Evolutionary conservation across 2,113 vertebrate species (phyloP).

Genomic region (Vicugna pacos): DNA sequence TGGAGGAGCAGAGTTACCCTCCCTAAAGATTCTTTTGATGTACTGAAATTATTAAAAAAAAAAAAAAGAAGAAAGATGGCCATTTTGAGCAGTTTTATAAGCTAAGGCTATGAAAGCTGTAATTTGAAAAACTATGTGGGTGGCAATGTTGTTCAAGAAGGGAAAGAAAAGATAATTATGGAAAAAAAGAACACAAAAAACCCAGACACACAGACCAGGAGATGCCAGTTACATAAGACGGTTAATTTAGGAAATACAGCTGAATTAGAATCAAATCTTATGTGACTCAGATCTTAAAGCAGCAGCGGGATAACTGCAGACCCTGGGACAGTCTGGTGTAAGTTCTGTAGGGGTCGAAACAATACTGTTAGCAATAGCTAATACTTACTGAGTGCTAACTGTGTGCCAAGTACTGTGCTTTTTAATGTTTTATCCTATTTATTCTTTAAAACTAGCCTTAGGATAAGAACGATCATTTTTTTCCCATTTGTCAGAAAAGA

Average conservation of each 20-base stretch:
- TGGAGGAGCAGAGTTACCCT: not conserved
- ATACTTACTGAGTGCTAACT: not conserved
- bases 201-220: conserved; percentile 31
- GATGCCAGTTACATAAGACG: conserved; percentile 69
- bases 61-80: not conserved
- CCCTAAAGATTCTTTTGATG: not conserved
- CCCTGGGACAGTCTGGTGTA: not conserved
- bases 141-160: conserved; percentile 68
- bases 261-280: conserved; percentile 28
- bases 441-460: not conserved
- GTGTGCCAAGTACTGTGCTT: not conserved
- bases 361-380: not conserved
- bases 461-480: not conserved
- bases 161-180: conserved; percentile 73
- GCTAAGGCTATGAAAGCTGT: conserved; percentile 54
- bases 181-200: not conserved
- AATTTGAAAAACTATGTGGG: conserved; percentile 69
- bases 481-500: not conserved
- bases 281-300: conserved; percentile 17
- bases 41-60: not conserved
- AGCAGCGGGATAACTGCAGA: conserved; percentile 41
- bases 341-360: not conserved
- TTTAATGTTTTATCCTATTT: not conserved
- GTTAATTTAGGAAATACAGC: conserved; percentile 71
- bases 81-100: conserved; percentile 55